Conservation (phyloP, 2,888 invertebrate genomes). For the Galeruca laticollis region DNA sequence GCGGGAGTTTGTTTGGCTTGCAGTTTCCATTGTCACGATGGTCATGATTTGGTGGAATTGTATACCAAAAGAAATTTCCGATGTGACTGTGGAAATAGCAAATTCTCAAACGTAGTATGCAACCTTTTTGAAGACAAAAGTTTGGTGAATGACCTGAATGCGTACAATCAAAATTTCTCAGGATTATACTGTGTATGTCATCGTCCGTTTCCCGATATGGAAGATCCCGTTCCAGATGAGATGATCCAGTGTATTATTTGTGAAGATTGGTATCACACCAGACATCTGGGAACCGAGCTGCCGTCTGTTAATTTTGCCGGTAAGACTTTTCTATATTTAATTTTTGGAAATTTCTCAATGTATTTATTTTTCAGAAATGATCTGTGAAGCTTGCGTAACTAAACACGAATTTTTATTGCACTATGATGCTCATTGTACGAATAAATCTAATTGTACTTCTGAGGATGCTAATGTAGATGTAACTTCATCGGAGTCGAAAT, state of each 20-base stretch:
- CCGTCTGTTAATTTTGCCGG: slow-evolving; percentile 68
- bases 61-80: slow-evolving; percentile 96
- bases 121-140: slow-evolving; percentile 75
- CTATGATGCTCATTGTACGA: slow-evolving; percentile 71
- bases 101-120: slow-evolving; percentile 74
- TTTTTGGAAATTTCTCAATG: too few relatives aligned
- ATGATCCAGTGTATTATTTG: slow-evolving; percentile 98
- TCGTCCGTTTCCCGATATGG: slow-evolving; percentile 95
- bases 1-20: slow-evolving; percentile 96
- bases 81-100: slow-evolving; percentile 94
- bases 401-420: slow-evolving; percentile 80
- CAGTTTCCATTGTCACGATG: slow-evolving; percentile 93
- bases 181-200: slow-evolving; percentile 93
- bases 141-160: slow-evolving; percentile 77
- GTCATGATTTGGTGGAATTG: slow-evolving; percentile 93
- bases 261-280: slow-evolving; percentile 97
- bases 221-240: slow-evolving; percentile 83
- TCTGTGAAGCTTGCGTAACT: slow-evolving; percentile 84
- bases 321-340: slow-evolving; percentile 40
- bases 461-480: slow-evolving; percentile 46
- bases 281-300: slow-evolving; percentile 75
- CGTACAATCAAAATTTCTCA: slow-evolving; percentile 94
- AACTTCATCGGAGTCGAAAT: slow-evolving; percentile 20
- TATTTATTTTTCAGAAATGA: slow-evolving; percentile 75
- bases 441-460: slow-evolving; percentile 45